Base-by-base conservation (phyloP, 2,797 vertebrate genomes). In the Calcarius lapponicus region DNA sequence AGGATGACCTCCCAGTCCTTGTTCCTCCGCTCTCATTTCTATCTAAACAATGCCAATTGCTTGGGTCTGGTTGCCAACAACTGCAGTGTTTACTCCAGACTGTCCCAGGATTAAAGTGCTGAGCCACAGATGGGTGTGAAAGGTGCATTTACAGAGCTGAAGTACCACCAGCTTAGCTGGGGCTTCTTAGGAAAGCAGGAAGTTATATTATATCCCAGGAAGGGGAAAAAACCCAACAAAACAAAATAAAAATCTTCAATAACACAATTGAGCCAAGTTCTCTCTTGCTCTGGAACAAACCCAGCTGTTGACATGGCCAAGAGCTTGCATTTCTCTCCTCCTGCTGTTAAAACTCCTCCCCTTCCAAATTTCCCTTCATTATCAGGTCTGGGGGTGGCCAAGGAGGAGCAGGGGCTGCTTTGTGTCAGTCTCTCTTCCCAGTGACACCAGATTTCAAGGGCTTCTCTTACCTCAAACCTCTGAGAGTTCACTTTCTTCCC, bases 401-500 rank as follows among this genome's bases (percentile, higher is more conserved):
- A 5, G 65, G 29, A 79, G 40, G 56, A 84, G 91, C 48, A 21
- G 17, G 26, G 22, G 57, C 80, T 95, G 95, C 72, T 91, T 65
- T 92, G 66, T 70, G 82, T 80, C 90, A 66, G 53, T 6, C 89
- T 73, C 72, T 40, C 64, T 56, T 53, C 17, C 38, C 2, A 51
- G 18, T 53, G 61, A 19, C 45, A 50, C 0, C 3, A 9, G 4
- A 31, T 34, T 28, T 64, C 79, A 69, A 81, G 85, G 67, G 13
- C 45, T 24, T 7, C 15, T 61, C 97, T 97, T 85, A 99, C 99
- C 99, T 99, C 99, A 36, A 99, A 99, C 66, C 99, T 98, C 97
- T 99, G 99, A 0, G 99, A 99, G 97, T 99, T 99, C 93, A 99
- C 99, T 91, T 99, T 99, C 97, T 99, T 99, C 85, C 99, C 99